phyloP scores from a whole-genome alignment of 1,140 invertebrate genomes.

The Ptiloglossa arizonensis region DNA sequence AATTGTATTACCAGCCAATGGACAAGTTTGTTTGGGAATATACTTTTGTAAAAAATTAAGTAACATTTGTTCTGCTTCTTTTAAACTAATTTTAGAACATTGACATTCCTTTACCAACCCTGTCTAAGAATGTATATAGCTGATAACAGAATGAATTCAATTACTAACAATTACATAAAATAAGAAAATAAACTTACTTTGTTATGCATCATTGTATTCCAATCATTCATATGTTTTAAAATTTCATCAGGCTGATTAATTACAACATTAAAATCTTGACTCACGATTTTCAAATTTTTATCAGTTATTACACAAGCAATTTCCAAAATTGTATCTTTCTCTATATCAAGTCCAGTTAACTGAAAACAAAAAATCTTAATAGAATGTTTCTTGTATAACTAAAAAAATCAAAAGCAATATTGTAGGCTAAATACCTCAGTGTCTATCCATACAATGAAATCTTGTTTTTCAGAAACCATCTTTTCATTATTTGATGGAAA shows the following conservation, averaged over 20 bases:
- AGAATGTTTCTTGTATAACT: neutral
- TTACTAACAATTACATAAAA: neutral
- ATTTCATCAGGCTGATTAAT: conserved; percentile 90
- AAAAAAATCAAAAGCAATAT: conserved; percentile 1
- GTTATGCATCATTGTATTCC: conserved; percentile 90
- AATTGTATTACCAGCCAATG: conserved; percentile 94
- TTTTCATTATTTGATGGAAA: neutral
- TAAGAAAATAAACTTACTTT: neutral
- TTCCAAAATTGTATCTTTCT: conserved; percentile 92
- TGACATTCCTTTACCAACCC: conserved; percentile 88
- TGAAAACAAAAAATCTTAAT: conserved; percentile 54
- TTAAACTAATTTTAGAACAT: conserved; percentile 85
- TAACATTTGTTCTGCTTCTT: conserved; percentile 87
- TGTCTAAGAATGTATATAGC: conserved; percentile 82
- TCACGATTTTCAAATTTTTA: conserved; percentile 89
- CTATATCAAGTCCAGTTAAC: conserved; percentile 86
- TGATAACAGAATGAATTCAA: neutral
- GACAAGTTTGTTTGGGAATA: conserved; percentile 84
- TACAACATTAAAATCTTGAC: conserved; percentile 89
- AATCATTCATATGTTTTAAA: conserved; percentile 90
- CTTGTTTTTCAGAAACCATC: neutral
- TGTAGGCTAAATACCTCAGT: conserved; percentile 66
- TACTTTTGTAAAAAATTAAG: conserved; percentile 89
- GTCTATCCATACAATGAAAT: conserved; percentile 73
- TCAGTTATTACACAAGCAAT: conserved; percentile 94